Evolutionary conservation across 2,888 invertebrate genomes (phyloP).

Genomic region (Cybosia mesomella): DNA sequence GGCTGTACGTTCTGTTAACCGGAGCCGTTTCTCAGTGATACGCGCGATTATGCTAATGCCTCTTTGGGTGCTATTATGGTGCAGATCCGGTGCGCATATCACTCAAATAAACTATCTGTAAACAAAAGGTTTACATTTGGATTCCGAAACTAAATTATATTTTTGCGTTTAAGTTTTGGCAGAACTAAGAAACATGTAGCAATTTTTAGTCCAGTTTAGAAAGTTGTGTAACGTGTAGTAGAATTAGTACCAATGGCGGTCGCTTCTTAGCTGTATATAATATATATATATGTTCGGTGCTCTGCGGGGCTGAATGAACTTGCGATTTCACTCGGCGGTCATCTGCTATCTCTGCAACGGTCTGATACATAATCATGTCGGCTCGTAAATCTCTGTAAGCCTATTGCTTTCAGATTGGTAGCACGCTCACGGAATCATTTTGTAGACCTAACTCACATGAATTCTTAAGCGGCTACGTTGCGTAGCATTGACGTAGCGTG

Average conservation of each 20-base stretch:
- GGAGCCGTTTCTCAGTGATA: conserved; percentile 10
- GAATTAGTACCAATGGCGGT: neutral
- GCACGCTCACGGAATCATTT: conserved; percentile 6
- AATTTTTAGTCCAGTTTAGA: neutral
- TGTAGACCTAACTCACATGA: neutral
- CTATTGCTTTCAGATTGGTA: conserved; percentile 1
- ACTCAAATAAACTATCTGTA: neutral
- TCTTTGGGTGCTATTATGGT: conserved; percentile 11
- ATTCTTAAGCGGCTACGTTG: neutral
- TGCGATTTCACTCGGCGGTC: neutral
- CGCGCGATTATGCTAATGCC: conserved; percentile 23
- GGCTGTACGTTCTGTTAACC: conserved; percentile 7
- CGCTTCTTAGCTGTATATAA: neutral
- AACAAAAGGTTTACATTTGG: neutral
- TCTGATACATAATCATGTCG: neutral
- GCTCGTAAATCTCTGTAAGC: conserved; percentile 2
- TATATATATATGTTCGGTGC: too few relatives aligned
- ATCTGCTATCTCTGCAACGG: neutral
- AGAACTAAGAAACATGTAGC: too few relatives aligned
- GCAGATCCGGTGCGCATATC: neutral
- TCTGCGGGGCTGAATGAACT: neutral
- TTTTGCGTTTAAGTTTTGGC: neutral
- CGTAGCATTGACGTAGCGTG: neutral
- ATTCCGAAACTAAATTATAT: neutral
- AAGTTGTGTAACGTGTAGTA: neutral